Evolutionary conservation across 2,797 vertebrate genomes (phyloP).

Genomic region (Sternotherus odoratus): DNA sequence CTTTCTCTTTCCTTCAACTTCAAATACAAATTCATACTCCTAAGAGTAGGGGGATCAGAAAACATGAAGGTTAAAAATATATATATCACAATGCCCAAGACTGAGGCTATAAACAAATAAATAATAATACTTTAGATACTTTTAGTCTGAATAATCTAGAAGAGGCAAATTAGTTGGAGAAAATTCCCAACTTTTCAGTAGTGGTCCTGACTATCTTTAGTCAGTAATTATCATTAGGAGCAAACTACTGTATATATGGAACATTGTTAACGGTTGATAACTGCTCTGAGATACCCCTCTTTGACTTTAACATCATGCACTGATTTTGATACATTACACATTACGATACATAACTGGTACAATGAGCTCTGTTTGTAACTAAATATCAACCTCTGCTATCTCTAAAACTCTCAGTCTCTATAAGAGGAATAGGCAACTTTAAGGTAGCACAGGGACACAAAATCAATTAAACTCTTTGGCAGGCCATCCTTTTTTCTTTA

Average conservation of each 20-base stretch:
- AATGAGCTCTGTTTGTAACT: background rate
- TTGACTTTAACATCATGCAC: background rate
- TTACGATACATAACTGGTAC: background rate
- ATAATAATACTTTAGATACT: background rate
- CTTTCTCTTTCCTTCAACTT: background rate
- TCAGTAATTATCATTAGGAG: constrained; percentile 16
- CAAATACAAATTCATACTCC: background rate
- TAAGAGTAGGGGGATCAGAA: background rate
- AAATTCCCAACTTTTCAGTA: background rate
- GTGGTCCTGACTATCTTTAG: constrained; percentile 1
- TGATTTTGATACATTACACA: background rate
- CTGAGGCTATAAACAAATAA: background rate
- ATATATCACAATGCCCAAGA: background rate
- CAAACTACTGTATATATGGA: constrained; percentile 3
- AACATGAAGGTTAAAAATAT: background rate
- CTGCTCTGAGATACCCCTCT: background rate
- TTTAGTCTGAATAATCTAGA: background rate
- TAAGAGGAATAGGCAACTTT: background rate
- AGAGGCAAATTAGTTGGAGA: background rate
- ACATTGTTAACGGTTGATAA: background rate
- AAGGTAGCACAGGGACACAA: background rate
- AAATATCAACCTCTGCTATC: background rate
- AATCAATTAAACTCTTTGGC: background rate
- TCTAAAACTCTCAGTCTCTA: background rate
- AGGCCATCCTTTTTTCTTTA: background rate